phyloP scores from a whole-genome alignment of 2,888 invertebrate genomes.

The Diarsia dahlii region DNA sequence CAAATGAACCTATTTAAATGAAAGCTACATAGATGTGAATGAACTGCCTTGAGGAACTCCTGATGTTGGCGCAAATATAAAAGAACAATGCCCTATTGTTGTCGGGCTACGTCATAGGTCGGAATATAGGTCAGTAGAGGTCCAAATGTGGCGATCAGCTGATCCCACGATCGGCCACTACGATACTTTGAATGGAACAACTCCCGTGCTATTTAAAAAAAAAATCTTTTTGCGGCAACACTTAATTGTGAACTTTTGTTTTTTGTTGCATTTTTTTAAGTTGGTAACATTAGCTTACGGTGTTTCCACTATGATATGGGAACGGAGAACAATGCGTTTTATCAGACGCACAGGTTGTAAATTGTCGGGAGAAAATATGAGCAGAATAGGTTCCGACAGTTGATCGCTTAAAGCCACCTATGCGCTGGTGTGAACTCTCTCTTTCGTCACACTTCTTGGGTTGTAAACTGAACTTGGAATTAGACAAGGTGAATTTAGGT shows the following conservation, averaged over 20 bases:
- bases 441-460: conserved; percentile 49
- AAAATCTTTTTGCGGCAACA: conserved; percentile 65
- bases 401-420: conserved; percentile 20
- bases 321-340: conserved; percentile 60
- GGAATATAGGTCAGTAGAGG: conserved; percentile 88
- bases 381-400: conserved; percentile 50
- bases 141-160: conserved; percentile 89
- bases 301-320: conserved; percentile 58
- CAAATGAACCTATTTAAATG: conserved; percentile 84
- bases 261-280: conserved; percentile 48
- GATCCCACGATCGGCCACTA: conserved; percentile 82
- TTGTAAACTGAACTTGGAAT: conserved; percentile 7
- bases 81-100: conserved; percentile 90
- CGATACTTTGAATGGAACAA: conserved; percentile 69
- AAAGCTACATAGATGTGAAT: conserved; percentile 85
- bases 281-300: conserved; percentile 49
- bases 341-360: conserved; percentile 59
- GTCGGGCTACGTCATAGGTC: conserved; percentile 86
- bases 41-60: conserved; percentile 89
- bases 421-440: conserved; percentile 49
- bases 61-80: conserved; percentile 88
- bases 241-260: conserved; percentile 65
- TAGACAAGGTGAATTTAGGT: background rate
- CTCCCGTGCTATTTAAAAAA: conserved; percentile 69
- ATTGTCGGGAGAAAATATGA: conserved; percentile 61